A percentile compares a stretch with the other conserved stretches of the same genome.
Conservation (phyloP, 2,888 invertebrate species). For the Miltochrista miniata region DNA sequence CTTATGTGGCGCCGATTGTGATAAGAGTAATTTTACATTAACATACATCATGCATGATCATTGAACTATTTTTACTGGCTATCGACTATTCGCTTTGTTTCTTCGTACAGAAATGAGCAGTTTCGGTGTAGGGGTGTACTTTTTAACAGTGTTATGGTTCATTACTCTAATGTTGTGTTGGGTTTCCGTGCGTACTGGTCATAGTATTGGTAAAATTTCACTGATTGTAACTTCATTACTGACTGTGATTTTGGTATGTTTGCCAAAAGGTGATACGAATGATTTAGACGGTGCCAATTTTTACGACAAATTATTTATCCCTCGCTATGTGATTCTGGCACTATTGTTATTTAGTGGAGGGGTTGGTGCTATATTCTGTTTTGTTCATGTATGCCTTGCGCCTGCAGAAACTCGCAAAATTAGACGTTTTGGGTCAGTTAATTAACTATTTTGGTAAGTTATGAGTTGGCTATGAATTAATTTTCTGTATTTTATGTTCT, state of each 20-base stretch:
- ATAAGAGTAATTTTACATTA: constrained; percentile 47
- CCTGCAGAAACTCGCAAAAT: constrained; percentile 65
- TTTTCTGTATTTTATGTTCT: not conserved
- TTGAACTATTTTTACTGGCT: constrained; percentile 34
- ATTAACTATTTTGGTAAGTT: constrained; percentile 57
- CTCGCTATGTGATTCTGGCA: constrained; percentile 55
- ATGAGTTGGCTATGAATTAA: constrained; percentile 18
- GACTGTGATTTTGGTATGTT: constrained; percentile 83
- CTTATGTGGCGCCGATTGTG: constrained; percentile 45
- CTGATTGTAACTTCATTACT: constrained; percentile 79
- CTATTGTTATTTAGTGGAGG: constrained; percentile 56
- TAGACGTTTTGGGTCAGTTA: constrained; percentile 54
- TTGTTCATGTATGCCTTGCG: constrained; percentile 59
- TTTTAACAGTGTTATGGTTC: constrained; percentile 86
- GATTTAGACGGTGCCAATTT: constrained; percentile 71
- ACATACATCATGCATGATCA: constrained; percentile 44
- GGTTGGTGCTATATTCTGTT: constrained; percentile 54
- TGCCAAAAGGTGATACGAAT: constrained; percentile 81
- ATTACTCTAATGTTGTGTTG: constrained; percentile 85
- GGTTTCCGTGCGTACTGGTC: constrained; percentile 86
- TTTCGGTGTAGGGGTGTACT: constrained; percentile 87
- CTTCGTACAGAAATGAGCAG: constrained; percentile 55
- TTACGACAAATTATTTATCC: constrained; percentile 65
- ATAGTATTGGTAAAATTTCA: constrained; percentile 85
- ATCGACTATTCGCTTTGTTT: constrained; percentile 34